A percentile compares a stretch with the other conserved stretches of the same genome.
Conservation (phyloP, 2,888 invertebrate species). For the Automeris io region DNA sequence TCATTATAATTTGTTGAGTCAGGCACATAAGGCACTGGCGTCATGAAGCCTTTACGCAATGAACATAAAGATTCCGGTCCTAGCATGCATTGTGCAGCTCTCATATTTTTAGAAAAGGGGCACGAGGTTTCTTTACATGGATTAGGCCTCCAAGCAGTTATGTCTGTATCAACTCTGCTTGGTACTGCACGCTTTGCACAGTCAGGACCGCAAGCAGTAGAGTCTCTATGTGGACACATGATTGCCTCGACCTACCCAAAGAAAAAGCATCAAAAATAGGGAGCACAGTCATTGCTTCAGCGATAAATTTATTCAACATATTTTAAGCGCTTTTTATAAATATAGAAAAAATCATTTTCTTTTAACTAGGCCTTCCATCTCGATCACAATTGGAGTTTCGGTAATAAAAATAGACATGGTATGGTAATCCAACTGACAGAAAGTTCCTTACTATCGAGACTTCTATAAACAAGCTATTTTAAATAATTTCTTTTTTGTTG, state of each 20-base stretch:
- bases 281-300: too few relatives aligned
- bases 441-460: too few relatives aligned
- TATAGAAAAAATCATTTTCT: too few relatives aligned
- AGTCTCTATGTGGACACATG: conserved; percentile 33
- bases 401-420: too few relatives aligned
- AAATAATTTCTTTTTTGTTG: too few relatives aligned
- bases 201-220: conserved; percentile 35
- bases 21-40: conserved; percentile 18
- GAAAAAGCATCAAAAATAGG: too few relatives aligned
- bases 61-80: conserved; percentile 35
- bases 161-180: conserved; percentile 24
- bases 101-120: conserved; percentile 42
- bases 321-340: too few relatives aligned
- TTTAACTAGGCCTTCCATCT: too few relatives aligned
- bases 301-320: too few relatives aligned
- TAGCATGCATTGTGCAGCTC: conserved; percentile 53
- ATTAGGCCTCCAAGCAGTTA: conserved; percentile 27
- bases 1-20: conserved; percentile 13
- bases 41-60: conserved; percentile 8
- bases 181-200: conserved; percentile 31
- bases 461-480: too few relatives aligned
- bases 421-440: too few relatives aligned
- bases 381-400: too few relatives aligned
- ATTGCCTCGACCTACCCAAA: conserved; percentile 23
- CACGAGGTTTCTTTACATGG: conserved; percentile 39